Conservation (phyloP, 1,140 invertebrate species). For the Solenopsis fugax region DNA sequence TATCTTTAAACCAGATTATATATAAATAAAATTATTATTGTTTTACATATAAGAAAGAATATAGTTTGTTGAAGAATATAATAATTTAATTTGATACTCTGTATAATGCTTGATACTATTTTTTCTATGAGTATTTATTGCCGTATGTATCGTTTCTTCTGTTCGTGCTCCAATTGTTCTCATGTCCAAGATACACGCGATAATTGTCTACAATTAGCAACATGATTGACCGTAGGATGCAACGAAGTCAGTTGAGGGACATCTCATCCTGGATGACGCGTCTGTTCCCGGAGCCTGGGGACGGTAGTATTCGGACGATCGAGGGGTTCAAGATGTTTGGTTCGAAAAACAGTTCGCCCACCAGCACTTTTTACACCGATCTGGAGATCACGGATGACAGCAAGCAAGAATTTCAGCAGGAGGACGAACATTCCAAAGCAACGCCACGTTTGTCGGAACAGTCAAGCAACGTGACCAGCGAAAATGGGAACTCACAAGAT, state of each 20-base stretch:
- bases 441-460: conserved; percentile 78
- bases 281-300: conserved; percentile 79
- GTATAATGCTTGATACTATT: too few relatives aligned
- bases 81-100: too few relatives aligned
- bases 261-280: conserved; percentile 83
- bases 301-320: conserved; percentile 69
- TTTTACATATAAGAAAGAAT: too few relatives aligned
- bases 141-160: background rate
- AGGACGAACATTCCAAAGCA: conserved; percentile 68
- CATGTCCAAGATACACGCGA: background rate
- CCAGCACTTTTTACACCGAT: conserved; percentile 85
- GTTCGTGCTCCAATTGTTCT: background rate
- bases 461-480: conserved; percentile 75
- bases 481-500: conserved; percentile 83
- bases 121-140: too few relatives aligned
- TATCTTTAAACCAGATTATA: too few relatives aligned
- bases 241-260: conserved; percentile 83
- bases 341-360: conserved; percentile 80
- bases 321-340: conserved; percentile 84
- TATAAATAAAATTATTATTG: too few relatives aligned
- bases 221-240: conserved; percentile 79
- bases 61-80: too few relatives aligned
- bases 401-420: conserved; percentile 56
- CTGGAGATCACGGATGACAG: conserved; percentile 76
- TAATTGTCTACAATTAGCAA: conserved; percentile 56